Evolutionary conservation across 1,140 invertebrate genomes (phyloP), one percentile per base, ranked within the genome.

Genomic region (Dendrolimus kikuchii): DNA sequence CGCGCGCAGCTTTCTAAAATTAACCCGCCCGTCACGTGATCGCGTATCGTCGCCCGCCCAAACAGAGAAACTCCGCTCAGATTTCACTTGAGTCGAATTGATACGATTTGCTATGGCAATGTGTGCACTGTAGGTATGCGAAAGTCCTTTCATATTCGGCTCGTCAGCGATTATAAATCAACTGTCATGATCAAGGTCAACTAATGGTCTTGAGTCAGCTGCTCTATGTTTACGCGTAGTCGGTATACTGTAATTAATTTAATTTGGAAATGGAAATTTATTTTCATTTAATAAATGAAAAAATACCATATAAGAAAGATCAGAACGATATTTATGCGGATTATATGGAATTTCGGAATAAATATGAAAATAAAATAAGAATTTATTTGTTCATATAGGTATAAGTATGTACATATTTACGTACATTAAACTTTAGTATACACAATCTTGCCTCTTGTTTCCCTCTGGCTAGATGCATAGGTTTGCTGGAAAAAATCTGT

Each of bases 61-160:
- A 86, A 86, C 78, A 76, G 80, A 86, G 81, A 84, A 84, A 86
- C 77, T 71, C 76, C 74, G 55, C 79, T 86, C 83, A 55, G 64
- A 78, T 86, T 86, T 81, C 83, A 86, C 62, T 71, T 60, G 69
- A 70, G 60, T 57, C 66, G 57, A 55, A 59, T 37, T 47, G 7
- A 40, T 49, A 38, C 38, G 40, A 40, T 57, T 52, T 47, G 41
- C 49, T 39, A 46, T 63, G 61, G 61, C 53, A 57, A 62, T 51
- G 47, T 52, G 38, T 52, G 38, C 46, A 40, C n/a, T 55, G n/a
- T 46, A 46, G 9, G 41, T 42, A 53, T 38, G 43, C n/a, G 40
- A 37, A 47, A 51, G 7, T n/a, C 48, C 38, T 49, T 9, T 7
- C 43, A 59, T 53, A 39, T 51, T 43, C 46, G 7, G 42, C 42